Base-by-base conservation (phyloP, 2,888 invertebrate genomes). In the Heteropelma amictum region DNA sequence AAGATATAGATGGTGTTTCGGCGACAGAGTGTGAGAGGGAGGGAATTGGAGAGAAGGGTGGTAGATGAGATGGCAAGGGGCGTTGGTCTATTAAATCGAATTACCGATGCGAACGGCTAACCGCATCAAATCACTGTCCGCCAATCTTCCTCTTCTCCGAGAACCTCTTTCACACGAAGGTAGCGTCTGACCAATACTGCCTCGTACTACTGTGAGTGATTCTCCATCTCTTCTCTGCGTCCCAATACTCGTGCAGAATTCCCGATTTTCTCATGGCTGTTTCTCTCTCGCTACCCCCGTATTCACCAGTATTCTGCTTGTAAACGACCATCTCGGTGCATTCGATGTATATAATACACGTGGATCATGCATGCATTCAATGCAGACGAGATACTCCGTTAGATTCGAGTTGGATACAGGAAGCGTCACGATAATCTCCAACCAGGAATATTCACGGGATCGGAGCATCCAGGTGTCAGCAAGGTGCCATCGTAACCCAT, bases 71-170 rank as follows among this genome's bases (percentile, higher is more conserved):
- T 77, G 78, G 79, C 77, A 38, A 80, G 80, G 82, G 79, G 85
- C 81, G 84, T 83, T 83, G 83, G 85, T 85, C 82, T 83, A 81
- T 82, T 82, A 82, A 85, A 85, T 85, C 82, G 82, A 85, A 81
- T 85, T 85, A 85, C 79, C 79, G 77, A 79, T 80, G 80, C 85
- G 82, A 84, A 81, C 83, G 82, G 82, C 82, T 86, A 86, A 86
- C 85, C 83, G 79, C 84, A 83, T 86, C 85, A 84, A 85, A 85
- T 86, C 86, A 83, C 84, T 86, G 84, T 84, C 84, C 82, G 77
- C 82, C 82, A 21, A 83, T 82, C 84, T 85, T 83, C 79, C 79
- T 79, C 74, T 77, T 77, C 38, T 21, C 58, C 42, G 51, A 26
- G 28, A 56, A 47, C 33, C 42, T 19, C 54, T 47, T 58, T 33